Conservation (phyloP, 2,797 vertebrate genomes). For the Coreius guichenoti region DNA sequence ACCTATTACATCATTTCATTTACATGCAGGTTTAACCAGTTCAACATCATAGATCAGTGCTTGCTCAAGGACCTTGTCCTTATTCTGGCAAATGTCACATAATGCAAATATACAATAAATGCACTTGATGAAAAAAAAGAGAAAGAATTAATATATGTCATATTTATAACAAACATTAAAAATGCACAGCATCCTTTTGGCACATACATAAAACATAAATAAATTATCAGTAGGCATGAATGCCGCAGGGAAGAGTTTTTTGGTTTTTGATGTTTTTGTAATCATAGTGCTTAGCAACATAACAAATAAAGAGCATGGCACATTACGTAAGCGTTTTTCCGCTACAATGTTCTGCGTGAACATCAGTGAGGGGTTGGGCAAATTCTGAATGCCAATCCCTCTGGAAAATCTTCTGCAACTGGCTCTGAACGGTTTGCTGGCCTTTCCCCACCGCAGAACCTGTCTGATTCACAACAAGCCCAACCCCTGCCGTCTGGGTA, state of each 20-base stretch:
- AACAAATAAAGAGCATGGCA: slow-evolving; percentile 32
- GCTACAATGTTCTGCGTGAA: slow-evolving; percentile 61
- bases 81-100: slow-evolving; percentile 39
- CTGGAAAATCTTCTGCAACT: slow-evolving; percentile 76
- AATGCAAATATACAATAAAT: slow-evolving; percentile 37
- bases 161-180: slow-evolving; percentile 34
- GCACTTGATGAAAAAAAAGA: background rate
- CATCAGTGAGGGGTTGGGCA: slow-evolving; percentile 55
- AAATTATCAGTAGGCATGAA: slow-evolving; percentile 36
- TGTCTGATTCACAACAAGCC: slow-evolving; percentile 81
- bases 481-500: slow-evolving; percentile 78
- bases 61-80: slow-evolving; percentile 34
- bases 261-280: slow-evolving; percentile 9
- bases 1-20: background rate
- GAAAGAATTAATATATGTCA: background rate
- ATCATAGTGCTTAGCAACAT: slow-evolving; percentile 31
- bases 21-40: slow-evolving; percentile 16
- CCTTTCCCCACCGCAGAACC: slow-evolving; percentile 57
- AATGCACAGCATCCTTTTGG: slow-evolving; percentile 51
- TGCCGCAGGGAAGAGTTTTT: slow-evolving; percentile 29
- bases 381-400: slow-evolving; percentile 77
- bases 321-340: slow-evolving; percentile 40
- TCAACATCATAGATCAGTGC: slow-evolving; percentile 37
- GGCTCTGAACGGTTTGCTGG: slow-evolving; percentile 73
- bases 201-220: slow-evolving; percentile 48